These are phyloP conservation scores for Thalassophryne amazonica DNA, from an alignment of 2,797 vertebrate genomes.

Conservation along the genomic window DNA sequence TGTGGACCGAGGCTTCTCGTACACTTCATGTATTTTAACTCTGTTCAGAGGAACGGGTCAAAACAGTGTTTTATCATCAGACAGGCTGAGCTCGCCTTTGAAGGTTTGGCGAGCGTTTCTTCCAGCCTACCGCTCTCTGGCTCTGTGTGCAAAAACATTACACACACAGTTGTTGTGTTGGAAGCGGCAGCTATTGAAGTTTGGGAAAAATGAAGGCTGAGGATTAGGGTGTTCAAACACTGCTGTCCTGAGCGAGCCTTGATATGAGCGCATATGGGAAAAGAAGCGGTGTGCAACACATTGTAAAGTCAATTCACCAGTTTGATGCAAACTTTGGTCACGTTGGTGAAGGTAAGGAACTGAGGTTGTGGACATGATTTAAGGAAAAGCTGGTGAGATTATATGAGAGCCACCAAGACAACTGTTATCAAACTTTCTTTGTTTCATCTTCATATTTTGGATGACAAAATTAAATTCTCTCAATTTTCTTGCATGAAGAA, in stretches of 20 bases:
- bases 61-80: constrained; percentile 62
- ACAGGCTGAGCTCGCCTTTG: constrained; percentile 56
- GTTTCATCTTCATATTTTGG: no score
- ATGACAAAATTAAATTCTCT: not conserved
- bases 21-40: constrained; percentile 40
- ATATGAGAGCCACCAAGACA: no score
- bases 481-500: constrained; percentile 6
- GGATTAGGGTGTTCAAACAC: constrained; percentile 70
- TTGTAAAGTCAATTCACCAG: no score
- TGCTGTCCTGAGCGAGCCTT: constrained; percentile 52
- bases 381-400: no score
- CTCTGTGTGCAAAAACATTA: constrained; percentile 74
- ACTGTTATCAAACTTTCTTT: no score
- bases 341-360: no score
- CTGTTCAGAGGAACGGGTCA: constrained; percentile 62
- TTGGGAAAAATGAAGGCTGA: constrained; percentile 59
- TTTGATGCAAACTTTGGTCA: no score
- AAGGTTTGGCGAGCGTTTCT: constrained; percentile 58
- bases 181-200: constrained; percentile 65
- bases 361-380: no score
- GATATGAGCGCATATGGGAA: constrained; percentile 67
- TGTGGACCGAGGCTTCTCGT: constrained; percentile 22
- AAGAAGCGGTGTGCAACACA: no score
- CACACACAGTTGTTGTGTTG: constrained; percentile 49
- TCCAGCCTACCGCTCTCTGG: constrained; percentile 38